Base-by-base conservation (phyloP, 2,797 vertebrate genomes). In the Myripristis jacobus region DNA sequence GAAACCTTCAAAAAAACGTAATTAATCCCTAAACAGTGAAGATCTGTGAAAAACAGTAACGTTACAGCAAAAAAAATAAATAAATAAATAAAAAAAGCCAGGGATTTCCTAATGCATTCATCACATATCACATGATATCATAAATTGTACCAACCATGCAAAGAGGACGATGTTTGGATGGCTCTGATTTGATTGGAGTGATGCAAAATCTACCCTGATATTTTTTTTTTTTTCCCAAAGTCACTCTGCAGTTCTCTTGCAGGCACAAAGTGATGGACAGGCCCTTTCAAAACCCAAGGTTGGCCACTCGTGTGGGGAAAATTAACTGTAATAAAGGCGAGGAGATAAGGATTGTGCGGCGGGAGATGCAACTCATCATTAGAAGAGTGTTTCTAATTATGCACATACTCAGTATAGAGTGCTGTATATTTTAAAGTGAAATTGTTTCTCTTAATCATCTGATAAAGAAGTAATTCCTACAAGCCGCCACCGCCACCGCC, bases 1-100 rank as follows among this genome's bases (percentile, higher is more conserved):
- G 43, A 15, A 52, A 29, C 11, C 74, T 48, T 69, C 5, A 43
- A 69, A 79, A 80, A 72, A 62, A 13, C 10, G 16, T 48, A 68
- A 69, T 65, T 71, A 75, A 77, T 69, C 5, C 24, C 13, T 16
- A 22, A 66, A 60, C 52, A 59, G 68, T 41, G 16, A 22, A 27
- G 21, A 52, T 12, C 5, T 18, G 10, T 34, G 4, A 13, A 34
- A 34, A 56, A n/a, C n/a, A n/a, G n/a, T n/a, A n/a, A n/a, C n/a
- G n/a, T n/a, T n/a, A n/a, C n/a, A n/a, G n/a, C n/a, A n/a, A n/a
- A n/a, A n/a, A n/a, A n/a, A n/a, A n/a, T n/a, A n/a, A n/a, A n/a
- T n/a, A n/a, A n/a, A n/a, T n/a, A n/a, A 73, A n/a, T 5, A n/a
- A n/a, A n/a, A n/a, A 6, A 59, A 16, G 24, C 16, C 38, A 44